These are phyloP conservation scores for Caenorhabditis uteleia DNA, from an alignment of 2,888 invertebrate genomes.

Conservation along the genomic window DNA sequence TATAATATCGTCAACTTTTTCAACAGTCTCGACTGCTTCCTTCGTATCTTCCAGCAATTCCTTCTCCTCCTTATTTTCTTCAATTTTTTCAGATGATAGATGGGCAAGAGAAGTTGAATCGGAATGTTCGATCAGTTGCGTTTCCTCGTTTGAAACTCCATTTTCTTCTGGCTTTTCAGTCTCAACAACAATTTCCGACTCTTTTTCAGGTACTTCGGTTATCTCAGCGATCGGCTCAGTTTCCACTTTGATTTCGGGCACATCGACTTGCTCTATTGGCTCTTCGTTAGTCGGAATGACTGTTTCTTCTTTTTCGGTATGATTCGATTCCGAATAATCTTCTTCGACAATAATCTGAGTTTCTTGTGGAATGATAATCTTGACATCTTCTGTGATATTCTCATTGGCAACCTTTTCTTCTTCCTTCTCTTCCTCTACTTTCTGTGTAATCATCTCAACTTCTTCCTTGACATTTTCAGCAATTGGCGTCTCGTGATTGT, in stretches of 20 bases:
- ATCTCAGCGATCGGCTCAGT: background rate
- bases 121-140: background rate
- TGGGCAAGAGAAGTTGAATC: background rate
- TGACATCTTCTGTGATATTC: too few species aligned
- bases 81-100: background rate
- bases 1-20: constrained; percentile 1
- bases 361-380: too few species aligned
- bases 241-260: background rate
- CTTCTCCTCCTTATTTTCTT: constrained; percentile 1
- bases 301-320: too few species aligned
- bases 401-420: constrained; percentile 2
- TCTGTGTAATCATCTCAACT: background rate
- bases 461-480: background rate
- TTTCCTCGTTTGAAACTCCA: too few species aligned
- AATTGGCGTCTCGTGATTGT: too few species aligned
- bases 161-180: background rate
- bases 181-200: constrained; percentile 1
- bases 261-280: background rate
- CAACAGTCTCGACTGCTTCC: background rate
- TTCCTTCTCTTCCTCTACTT: too few species aligned
- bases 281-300: background rate
- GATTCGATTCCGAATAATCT: too few species aligned
- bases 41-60: background rate
- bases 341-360: too few species aligned
- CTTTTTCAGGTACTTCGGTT: constrained; percentile 1